Evolutionary conservation across 1,140 invertebrate species (phyloP), one percentile per base, ranked within the genome.

Genomic region (Capitella teleta): DNA sequence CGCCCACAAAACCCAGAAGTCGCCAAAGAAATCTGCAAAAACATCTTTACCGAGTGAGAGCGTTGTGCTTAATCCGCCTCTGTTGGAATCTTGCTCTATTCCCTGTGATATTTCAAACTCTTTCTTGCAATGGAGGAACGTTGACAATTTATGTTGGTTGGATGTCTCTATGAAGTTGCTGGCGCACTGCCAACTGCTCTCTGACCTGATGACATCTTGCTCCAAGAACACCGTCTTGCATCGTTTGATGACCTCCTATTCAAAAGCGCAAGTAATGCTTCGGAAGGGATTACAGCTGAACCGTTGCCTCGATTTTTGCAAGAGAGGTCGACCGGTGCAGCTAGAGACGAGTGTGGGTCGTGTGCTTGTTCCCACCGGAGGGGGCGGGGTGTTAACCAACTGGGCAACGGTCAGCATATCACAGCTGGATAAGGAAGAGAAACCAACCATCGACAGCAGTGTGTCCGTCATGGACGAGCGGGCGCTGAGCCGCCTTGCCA

Each of bases 81-180:
- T n/a, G n/a, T n/a, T n/a, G n/a, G n/a, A n/a, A n/a, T n/a, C n/a
- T n/a, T n/a, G n/a, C n/a, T n/a, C n/a, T n/a, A n/a, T n/a, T n/a
- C n/a, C n/a, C n/a, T n/a, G n/a, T n/a, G n/a, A n/a, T n/a, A n/a
- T n/a, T n/a, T n/a, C n/a, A n/a, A n/a, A n/a, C n/a, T n/a, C n/a
- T n/a, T n/a, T n/a, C 1, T 40, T 54, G 26, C 67, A 69, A 47
- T 69, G 67, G 67, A 58, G 61, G 38, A 69, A 69, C 44, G 54
- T 60, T 42, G 67, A 69, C 41, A 62, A 63, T 19, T 50, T 69
- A 30, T 69, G 67, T 49, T 69, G 67, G 67, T 51, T 69, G 43
- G 67, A 69, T 54, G 67, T 69, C 1, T 57, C 67, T 4, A 50
- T 69, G 2, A 62, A 60, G 38, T 49, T 67, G 28, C 45, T 63